Evolutionary conservation across 2,888 invertebrate species (phyloP), one percentile per base, ranked within the genome.

Genomic region (Pristionchus entomophagus): DNA sequence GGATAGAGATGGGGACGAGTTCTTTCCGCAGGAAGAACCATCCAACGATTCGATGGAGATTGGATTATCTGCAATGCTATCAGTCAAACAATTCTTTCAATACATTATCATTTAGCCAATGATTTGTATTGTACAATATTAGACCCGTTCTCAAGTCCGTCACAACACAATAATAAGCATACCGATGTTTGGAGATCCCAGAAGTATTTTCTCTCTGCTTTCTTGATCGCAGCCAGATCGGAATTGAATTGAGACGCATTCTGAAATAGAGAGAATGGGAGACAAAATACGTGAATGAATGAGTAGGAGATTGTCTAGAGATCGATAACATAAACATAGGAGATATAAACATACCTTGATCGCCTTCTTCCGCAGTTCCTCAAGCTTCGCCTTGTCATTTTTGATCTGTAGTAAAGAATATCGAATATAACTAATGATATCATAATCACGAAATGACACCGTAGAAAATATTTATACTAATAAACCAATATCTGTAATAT

Each of bases 101-200:
- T 19, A 51, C 19, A 51, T 51, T 19, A 51, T 51, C 53, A 51
- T n/a, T n/a, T n/a, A n/a, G n/a, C n/a, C n/a, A n/a, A n/a, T n/a
- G n/a, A n/a, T n/a, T n/a, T n/a, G n/a, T n/a, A n/a, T n/a, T n/a
- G n/a, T n/a, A n/a, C n/a, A n/a, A n/a, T n/a, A n/a, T n/a, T n/a
- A 12, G 19, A 41, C 38, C 14, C 29, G 6, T 1, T 5, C 5
- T n/a, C 41, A 65, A 0, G 29, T n/a, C n/a, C 19, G 2, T 35
- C 32, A 62, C 29, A 29, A 62, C 0, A 62, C 29, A 17, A 69
- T 22, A 38, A 69, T 1, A 22, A 10, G 45, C 78, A 49, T 49
- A 45, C 51, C 49, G 45, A 78, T 77, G 97, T 97, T 95, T 99
- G 98, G 90, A 98, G 95, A 95, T 99, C 99, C 94, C 97, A 96